A percentile compares a stretch with the other conserved stretches of the same genome.
These are phyloP conservation scores for Cecidostiba fungosa DNA, from an alignment of 2,888 invertebrate species.

Conservation along the genomic window DNA sequence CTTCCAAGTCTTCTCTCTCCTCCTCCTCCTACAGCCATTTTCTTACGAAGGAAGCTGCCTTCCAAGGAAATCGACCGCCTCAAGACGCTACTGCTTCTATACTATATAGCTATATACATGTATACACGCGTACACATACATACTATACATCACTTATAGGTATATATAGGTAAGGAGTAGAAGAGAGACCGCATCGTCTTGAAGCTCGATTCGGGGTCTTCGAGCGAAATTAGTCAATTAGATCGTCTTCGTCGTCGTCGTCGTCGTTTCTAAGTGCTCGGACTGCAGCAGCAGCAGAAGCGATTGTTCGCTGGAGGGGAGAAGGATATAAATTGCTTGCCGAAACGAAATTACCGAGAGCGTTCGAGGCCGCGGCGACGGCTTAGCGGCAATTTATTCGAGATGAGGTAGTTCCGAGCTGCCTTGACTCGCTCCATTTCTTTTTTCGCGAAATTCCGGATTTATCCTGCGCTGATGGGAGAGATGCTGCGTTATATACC, in stretches of 20 bases:
- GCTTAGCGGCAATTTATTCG: conserved; percentile 45
- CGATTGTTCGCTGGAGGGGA: neutral
- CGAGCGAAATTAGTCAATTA: conserved; percentile 78
- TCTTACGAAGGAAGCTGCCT: conserved; percentile 27
- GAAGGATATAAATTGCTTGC: conserved; percentile 50
- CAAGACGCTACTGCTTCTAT: too few relatives aligned
- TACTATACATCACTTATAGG: too few relatives aligned
- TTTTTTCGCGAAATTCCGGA: conserved; percentile 13
- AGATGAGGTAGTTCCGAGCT: conserved; percentile 8
- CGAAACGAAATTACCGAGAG: conserved; percentile 43
- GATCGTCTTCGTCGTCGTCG: conserved; percentile 75
- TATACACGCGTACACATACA: neutral
- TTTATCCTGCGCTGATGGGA: too few relatives aligned
- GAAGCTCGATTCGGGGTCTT: conserved; percentile 74
- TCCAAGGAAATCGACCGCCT: conserved; percentile 60
- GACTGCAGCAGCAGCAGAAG: too few relatives aligned
- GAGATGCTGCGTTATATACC: too few relatives aligned
- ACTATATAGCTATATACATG: neutral
- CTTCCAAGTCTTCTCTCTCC: conserved; percentile 71
- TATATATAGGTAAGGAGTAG: too few relatives aligned
- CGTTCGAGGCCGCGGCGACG: conserved; percentile 3
- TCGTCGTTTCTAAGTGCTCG: conserved; percentile 26
- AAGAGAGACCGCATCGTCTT: conserved; percentile 63
- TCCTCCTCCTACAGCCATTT: neutral
- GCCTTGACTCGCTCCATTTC: neutral